phyloP scores from a whole-genome alignment of 2,888 invertebrate species.

The Andrena praecox region DNA sequence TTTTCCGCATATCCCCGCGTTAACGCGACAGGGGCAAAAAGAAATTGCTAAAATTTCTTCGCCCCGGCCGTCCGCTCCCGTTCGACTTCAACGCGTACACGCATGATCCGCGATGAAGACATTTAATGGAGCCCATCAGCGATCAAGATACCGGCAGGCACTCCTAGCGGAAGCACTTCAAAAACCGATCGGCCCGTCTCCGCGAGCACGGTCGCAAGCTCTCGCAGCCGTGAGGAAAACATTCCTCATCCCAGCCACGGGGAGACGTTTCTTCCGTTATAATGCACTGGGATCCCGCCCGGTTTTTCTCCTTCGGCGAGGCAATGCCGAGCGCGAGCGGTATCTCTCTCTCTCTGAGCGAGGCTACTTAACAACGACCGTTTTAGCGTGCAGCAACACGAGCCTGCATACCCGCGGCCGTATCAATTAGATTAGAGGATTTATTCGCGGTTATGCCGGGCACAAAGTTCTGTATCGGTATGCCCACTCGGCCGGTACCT shows the following conservation, averaged over 20 bases:
- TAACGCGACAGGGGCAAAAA: neutral
- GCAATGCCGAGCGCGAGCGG: conserved; percentile 3
- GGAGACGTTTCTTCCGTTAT: conserved; percentile 52
- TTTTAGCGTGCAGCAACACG: conserved; percentile 57
- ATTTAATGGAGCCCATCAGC: conserved; percentile 41
- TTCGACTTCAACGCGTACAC: conserved; percentile 2
- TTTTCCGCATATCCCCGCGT: conserved; percentile 10
- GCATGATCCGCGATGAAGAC: conserved; percentile 57
- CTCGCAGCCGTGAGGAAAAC: conserved; percentile 46
- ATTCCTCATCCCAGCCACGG: conserved; percentile 47
- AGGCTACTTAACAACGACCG: conserved; percentile 63
- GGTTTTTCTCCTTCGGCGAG: conserved; percentile 36
- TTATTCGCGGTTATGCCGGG: conserved; percentile 77
- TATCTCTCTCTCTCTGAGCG: conserved; percentile 35
- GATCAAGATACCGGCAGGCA: conserved; percentile 52
- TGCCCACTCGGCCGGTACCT: conserved; percentile 56
- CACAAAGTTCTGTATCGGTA: conserved; percentile 76
- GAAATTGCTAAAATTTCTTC: neutral
- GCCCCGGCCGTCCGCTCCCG: conserved; percentile 1
- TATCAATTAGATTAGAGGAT: conserved; percentile 80
- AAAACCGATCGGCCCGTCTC: conserved; percentile 54
- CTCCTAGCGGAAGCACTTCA: conserved; percentile 65
- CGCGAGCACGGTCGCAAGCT: neutral
- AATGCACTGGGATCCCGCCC: conserved; percentile 47
- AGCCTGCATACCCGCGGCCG: conserved; percentile 65